Percentiles rank a stretch among this genome's conserved stretches.
Conservation (phyloP, 1,140 invertebrate genomes). For the Lutraria rhynchaena region DNA sequence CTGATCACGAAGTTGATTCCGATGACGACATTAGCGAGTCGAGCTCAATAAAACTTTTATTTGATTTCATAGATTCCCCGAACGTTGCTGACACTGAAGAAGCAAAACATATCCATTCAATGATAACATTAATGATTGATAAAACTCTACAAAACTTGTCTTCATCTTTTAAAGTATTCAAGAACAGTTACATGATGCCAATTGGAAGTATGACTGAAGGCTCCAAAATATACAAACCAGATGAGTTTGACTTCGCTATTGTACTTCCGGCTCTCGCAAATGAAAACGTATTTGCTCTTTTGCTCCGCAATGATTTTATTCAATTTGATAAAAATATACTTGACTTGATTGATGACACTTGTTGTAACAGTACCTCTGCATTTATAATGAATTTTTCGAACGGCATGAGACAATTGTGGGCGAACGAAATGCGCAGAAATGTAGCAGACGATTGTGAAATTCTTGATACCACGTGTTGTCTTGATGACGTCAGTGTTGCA, state of each 20-base stretch:
- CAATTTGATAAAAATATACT: neutral
- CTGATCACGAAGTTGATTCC: neutral
- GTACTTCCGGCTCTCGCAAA: conserved; percentile 1
- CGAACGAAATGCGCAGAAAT: neutral
- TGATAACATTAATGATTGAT: neutral
- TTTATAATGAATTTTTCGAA: neutral
- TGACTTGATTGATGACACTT: neutral
- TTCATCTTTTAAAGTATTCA: neutral
- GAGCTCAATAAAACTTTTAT: neutral
- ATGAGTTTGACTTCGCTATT: conserved; percentile 25
- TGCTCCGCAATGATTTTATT: neutral
- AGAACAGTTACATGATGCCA: conserved; percentile 6
- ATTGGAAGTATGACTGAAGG: conserved; percentile 16
- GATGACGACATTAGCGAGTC: neutral
- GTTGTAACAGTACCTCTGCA: neutral
- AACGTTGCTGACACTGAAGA: neutral
- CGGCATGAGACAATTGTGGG: neutral
- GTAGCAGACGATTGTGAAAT: neutral
- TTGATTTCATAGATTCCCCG: neutral
- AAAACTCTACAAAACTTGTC: neutral
- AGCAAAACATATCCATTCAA: neutral
- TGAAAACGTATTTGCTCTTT: neutral
- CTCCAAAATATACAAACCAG: conserved; percentile 5
- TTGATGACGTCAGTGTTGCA: conserved; percentile 13
- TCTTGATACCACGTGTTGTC: neutral